Base-by-base conservation (phyloP, 2,797 vertebrate species). In the Anomalospiza imberbis region DNA sequence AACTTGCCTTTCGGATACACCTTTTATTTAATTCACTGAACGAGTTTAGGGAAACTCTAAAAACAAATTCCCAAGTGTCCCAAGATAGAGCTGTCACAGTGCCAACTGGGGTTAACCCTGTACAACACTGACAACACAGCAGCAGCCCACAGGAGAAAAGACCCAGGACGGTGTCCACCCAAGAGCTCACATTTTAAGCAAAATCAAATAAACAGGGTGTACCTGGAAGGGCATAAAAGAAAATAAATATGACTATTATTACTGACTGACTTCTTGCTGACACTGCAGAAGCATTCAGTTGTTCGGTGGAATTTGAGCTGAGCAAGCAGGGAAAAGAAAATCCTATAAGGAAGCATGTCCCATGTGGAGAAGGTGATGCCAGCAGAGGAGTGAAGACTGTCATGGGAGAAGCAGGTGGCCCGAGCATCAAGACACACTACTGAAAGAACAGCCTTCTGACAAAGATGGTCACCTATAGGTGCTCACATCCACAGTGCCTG, bases 61-160 rank as follows among this genome's bases (percentile, higher is more conserved):
- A 68, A 70, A 47, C 0, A 0, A 48, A 44, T 38, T 42, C 44
- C 36, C 36, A 38, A 32, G 36, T 38, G 34, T 50, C 65, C 53
- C 63, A 47, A n/a, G 40, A 48, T 0, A 58, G 58, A 85, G 38
- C 0, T 71, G 79, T 55, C 47, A 9, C 19, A 50, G 42, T 7
- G 20, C 14, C 47, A 44, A 3, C 1, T 25, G 36, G 20, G 54
- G 54, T 42, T 72, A 81, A 61, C 29, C 3, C 34, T 20, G 28
- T 53, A 7, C 2, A 8, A 34, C 0, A 6, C 62, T 10, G n/a
- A 51, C 19, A 48, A 24, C 0, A 7, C 6, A 13, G 58, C 66
- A 65, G 68, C 32, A 29, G 58, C 50, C 48, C 62, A 36, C 0
- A 0, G 5, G 16, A 71, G 34, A 45, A 26, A 58, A 67, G 42